A percentile compares a stretch with the other conserved stretches of the same genome.
phyloP scores from a whole-genome alignment of 1,140 invertebrate genomes.

The Zaprionus ghesquierei region DNA sequence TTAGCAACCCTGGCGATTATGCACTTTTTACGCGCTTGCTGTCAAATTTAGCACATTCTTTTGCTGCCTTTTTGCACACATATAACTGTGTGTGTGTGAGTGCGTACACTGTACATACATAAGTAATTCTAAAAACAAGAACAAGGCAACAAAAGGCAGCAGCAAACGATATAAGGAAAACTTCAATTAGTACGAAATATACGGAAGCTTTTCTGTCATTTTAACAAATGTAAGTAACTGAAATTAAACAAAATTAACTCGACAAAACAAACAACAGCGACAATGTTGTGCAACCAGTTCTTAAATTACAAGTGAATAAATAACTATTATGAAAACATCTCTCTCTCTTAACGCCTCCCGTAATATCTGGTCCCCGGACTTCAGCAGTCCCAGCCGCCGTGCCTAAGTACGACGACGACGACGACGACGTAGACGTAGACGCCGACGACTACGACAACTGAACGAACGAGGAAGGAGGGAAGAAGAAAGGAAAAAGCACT shows the following conservation, averaged over 20 bases:
- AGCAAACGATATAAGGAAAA: constrained; percentile 46
- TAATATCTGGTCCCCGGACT: constrained; percentile 6
- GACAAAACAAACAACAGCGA: constrained; percentile 21
- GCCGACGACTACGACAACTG: neutral
- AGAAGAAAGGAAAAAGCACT: constrained; percentile 15
- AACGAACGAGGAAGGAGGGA: constrained; percentile 1
- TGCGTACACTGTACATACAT: neutral
- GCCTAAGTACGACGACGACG: neutral
- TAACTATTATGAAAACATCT: constrained; percentile 68
- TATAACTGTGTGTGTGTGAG: neutral
- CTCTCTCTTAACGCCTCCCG: constrained; percentile 58
- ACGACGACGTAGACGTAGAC: neutral
- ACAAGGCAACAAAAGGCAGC: constrained; percentile 63
- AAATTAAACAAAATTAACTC: constrained; percentile 24
- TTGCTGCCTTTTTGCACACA: constrained; percentile 43
- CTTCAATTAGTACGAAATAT: constrained; percentile 43
- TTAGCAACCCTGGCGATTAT: neutral
- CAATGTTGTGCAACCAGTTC: constrained; percentile 53
- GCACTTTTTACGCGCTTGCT: constrained; percentile 17
- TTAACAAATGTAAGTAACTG: constrained; percentile 56
- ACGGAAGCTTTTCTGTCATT: constrained; percentile 63
- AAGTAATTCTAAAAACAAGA: constrained; percentile 33
- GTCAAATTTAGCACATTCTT: constrained; percentile 25
- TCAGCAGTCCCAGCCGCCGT: constrained; percentile 14
- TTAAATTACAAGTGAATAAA: constrained; percentile 54